These are phyloP conservation scores for Melipona bicolor DNA, from an alignment of 2,888 invertebrate genomes.

Conservation along the genomic window DNA sequence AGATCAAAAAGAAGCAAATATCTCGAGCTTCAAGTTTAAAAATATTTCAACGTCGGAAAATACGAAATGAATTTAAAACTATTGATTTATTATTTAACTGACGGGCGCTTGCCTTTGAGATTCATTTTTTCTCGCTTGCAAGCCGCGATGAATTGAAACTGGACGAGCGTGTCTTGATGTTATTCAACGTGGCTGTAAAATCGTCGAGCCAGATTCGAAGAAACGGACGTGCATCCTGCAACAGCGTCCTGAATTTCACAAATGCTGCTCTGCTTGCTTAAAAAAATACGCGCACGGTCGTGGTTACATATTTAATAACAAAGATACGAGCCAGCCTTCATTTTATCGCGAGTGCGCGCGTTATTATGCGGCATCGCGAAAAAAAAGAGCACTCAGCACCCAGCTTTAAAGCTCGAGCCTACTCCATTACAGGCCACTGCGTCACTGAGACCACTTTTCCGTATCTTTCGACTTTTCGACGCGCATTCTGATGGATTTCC, in stretches of 20 bases:
- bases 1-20: background rate
- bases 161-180: background rate
- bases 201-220: background rate
- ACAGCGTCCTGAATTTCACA: background rate
- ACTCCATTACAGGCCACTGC: constrained; percentile 44
- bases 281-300: background rate
- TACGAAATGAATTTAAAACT: background rate
- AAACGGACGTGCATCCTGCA: background rate
- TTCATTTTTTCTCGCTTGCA: background rate
- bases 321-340: background rate
- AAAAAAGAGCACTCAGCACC: background rate
- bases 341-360: background rate
- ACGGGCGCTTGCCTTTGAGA: too few species aligned
- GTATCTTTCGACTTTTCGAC: constrained; percentile 14
- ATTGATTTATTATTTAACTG: too few species aligned
- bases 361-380: constrained; percentile 17
- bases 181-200: background rate
- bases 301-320: constrained; percentile 16
- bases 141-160: background rate
- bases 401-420: constrained; percentile 32
- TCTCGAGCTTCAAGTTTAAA: background rate
- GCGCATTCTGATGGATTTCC: background rate
- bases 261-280: background rate
- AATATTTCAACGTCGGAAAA: background rate
- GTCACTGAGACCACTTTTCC: constrained; percentile 27